A percentile compares a stretch with the other conserved stretches of the same genome.
Conservation (phyloP, 2,888 invertebrate genomes). For the Macrophya alboannulata region DNA sequence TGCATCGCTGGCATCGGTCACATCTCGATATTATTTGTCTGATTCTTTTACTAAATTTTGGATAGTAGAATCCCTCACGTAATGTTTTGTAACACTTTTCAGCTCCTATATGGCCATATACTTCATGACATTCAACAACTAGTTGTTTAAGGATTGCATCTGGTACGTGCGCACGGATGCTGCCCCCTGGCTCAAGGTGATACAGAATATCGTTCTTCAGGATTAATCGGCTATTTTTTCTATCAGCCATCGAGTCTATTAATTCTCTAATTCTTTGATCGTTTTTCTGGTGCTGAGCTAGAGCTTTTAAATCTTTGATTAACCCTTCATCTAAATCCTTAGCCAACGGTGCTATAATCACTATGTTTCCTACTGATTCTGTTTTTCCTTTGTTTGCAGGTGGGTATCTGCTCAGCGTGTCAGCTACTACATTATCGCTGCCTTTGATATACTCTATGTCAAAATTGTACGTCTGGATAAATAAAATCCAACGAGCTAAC, state of each 20-base stretch:
- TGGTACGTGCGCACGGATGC: not conserved
- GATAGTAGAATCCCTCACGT: not conserved
- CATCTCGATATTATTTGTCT: not conserved
- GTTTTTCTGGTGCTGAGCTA: not conserved
- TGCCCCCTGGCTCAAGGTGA: not conserved
- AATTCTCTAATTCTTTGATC: not conserved
- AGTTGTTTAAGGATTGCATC: not conserved
- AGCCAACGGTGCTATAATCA: not conserved
- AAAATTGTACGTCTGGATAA: constrained; percentile 28
- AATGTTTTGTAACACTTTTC: constrained; percentile 8
- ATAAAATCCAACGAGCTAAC: constrained; percentile 44
- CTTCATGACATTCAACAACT: constrained; percentile 22
- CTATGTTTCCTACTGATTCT: not conserved
- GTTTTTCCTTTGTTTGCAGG: not conserved
- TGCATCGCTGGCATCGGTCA: constrained; percentile 30
- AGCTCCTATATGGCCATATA: constrained; percentile 33
- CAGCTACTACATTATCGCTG: not conserved
- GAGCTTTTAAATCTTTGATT: not conserved
- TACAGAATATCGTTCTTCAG: not conserved
- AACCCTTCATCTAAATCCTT: not conserved
- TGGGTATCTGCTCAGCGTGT: not conserved
- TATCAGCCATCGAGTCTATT: not conserved
- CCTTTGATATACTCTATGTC: constrained; percentile 15
- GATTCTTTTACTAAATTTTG: not conserved
- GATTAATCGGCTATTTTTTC: not conserved